Evolutionary conservation across 1,140 invertebrate species (phyloP).

Genomic region (Saccostrea glomerata): DNA sequence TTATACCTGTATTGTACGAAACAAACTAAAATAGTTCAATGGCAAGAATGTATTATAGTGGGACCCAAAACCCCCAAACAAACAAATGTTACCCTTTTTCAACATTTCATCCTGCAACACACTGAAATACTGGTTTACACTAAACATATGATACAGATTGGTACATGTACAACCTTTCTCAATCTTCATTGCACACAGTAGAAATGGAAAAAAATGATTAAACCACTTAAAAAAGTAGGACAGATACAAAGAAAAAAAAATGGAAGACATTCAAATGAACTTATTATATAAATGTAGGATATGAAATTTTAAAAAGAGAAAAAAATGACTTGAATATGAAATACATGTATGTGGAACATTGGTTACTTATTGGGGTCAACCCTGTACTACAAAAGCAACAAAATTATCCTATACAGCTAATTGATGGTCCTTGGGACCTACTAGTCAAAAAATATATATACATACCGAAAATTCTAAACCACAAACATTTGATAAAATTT

Average conservation of each 20-base stretch:
- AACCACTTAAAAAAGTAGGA: neutral
- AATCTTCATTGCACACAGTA: neutral
- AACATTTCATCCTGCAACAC: neutral
- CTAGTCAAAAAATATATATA: conserved; percentile 34
- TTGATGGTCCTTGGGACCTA: conserved; percentile 27
- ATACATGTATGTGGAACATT: neutral
- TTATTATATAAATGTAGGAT: neutral
- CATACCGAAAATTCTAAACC: neutral
- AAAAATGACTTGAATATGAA: neutral
- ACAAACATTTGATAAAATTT: neutral
- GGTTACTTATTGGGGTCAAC: conserved; percentile 16
- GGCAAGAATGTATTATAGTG: too few relatives aligned
- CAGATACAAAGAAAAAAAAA: neutral
- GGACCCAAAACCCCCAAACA: too few relatives aligned
- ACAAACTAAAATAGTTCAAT: neutral
- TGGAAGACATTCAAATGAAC: neutral
- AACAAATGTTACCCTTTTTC: too few relatives aligned
- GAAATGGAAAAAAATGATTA: neutral
- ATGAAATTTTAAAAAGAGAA: neutral
- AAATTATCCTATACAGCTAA: neutral
- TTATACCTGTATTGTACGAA: neutral
- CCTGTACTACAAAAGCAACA: conserved; percentile 25
- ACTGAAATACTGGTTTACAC: neutral
- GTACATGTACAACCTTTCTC: conserved; percentile 20
- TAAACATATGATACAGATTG: neutral